phyloP scores from a whole-genome alignment of 1,140 invertebrate species.

The Drosophila serrata region DNA sequence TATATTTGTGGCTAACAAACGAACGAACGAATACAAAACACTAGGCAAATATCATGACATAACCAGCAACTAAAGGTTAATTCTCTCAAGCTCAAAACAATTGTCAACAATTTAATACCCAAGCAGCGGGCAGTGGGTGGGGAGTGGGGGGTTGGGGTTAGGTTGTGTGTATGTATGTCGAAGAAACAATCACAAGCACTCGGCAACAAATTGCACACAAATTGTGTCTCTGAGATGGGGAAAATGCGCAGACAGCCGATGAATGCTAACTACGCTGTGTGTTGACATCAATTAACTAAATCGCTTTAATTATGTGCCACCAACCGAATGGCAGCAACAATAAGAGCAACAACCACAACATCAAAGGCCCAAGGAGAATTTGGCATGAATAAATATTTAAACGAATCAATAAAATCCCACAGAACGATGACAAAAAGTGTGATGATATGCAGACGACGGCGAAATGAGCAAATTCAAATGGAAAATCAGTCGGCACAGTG shows the following conservation, averaged over 20 bases:
- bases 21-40: conserved; percentile 20
- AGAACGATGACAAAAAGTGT: conserved; percentile 60
- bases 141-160: too few species aligned
- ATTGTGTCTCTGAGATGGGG: conserved; percentile 37
- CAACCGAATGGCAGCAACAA: conserved; percentile 22
- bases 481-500: neutral
- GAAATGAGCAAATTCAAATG: conserved; percentile 30
- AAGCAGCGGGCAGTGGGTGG: neutral
- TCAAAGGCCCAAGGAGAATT: conserved; percentile 31
- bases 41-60: conserved; percentile 60
- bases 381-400: conserved; percentile 53
- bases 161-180: neutral
- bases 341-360: neutral
- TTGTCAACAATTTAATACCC: conserved; percentile 79
- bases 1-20: conserved; percentile 43
- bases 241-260: conserved; percentile 55
- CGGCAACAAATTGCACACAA: conserved; percentile 66
- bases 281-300: conserved; percentile 79
- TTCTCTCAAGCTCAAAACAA: conserved; percentile 82
- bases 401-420: conserved; percentile 73
- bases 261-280: conserved; percentile 60
- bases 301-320: conserved; percentile 66
- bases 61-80: conserved; percentile 78
- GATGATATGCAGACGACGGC: conserved; percentile 14
- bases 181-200: conserved; percentile 50